These are phyloP conservation scores for Maconellicoccus hirsutus DNA, from an alignment of 1,140 invertebrate species.

Conservation along the genomic window DNA sequence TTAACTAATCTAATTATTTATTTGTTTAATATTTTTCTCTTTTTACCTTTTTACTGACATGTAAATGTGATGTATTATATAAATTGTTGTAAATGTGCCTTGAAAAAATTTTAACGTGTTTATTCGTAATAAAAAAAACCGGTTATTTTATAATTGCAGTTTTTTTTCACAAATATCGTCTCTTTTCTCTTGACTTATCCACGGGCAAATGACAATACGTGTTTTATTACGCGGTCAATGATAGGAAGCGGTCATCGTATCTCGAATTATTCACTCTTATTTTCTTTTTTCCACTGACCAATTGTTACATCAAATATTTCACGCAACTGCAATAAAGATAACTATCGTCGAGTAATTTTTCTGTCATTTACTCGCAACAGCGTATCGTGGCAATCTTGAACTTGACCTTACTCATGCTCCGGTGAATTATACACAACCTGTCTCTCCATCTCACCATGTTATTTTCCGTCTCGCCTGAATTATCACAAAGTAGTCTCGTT, in stretches of 20 bases:
- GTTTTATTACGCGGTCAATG: not conserved
- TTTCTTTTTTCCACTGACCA: not conserved
- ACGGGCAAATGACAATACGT: not conserved
- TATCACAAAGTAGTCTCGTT: too few relatives aligned
- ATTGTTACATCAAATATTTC: not conserved
- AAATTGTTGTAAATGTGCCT: not conserved
- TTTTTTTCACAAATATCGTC: not conserved
- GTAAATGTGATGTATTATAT: not conserved
- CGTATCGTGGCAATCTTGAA: not conserved
- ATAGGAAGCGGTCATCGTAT: not conserved
- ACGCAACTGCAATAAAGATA: not conserved
- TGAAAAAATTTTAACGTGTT: not conserved
- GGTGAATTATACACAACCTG: too few relatives aligned
- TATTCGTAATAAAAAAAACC: not conserved
- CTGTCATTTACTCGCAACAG: not conserved
- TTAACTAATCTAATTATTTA: not conserved
- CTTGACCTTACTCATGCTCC: not conserved
- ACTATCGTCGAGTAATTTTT: not conserved
- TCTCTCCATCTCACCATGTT: too few relatives aligned
- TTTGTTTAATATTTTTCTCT: not conserved
- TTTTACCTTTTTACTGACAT: conserved; percentile 4
- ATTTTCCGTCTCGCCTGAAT: too few relatives aligned
- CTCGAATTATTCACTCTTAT: not conserved
- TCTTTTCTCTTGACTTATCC: not conserved
- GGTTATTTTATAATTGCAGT: not conserved